Evolutionary conservation across 2,113 vertebrate genomes (phyloP).

Genomic region (Colinus virginianus): DNA sequence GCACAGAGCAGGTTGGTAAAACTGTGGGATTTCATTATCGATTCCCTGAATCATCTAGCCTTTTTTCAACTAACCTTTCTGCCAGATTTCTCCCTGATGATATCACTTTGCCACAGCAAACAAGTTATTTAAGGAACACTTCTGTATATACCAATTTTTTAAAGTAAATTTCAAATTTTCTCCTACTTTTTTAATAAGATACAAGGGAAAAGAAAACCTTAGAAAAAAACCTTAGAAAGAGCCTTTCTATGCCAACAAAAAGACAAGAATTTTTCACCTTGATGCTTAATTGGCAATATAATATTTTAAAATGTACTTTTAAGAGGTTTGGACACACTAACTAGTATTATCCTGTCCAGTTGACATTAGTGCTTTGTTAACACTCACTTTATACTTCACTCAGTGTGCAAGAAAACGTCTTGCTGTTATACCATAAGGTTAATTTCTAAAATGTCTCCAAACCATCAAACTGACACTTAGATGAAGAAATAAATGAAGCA

Average conservation of each 20-base stretch:
- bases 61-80: background rate
- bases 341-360: constrained; percentile 64
- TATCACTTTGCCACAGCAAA: background rate
- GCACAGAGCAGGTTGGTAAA: background rate
- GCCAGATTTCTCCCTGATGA: background rate
- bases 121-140: background rate
- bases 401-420: constrained; percentile 18
- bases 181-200: constrained; percentile 24
- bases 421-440: background rate
- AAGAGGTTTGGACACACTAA: constrained; percentile 61
- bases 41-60: background rate
- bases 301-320: constrained; percentile 60
- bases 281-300: constrained; percentile 71
- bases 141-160: background rate
- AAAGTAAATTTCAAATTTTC: constrained; percentile 23
- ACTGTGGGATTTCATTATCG: background rate
- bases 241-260: constrained; percentile 59
- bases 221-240: background rate
- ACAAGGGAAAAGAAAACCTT: background rate
- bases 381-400: constrained; percentile 34
- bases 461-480: background rate
- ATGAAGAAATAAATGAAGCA: background rate
- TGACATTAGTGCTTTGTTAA: constrained; percentile 73
- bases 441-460: constrained; percentile 11
- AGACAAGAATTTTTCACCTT: constrained; percentile 79